These are phyloP conservation scores for Psilopsiagon aurifrons DNA, from an alignment of 2,113 vertebrate genomes.

Conservation along the genomic window DNA sequence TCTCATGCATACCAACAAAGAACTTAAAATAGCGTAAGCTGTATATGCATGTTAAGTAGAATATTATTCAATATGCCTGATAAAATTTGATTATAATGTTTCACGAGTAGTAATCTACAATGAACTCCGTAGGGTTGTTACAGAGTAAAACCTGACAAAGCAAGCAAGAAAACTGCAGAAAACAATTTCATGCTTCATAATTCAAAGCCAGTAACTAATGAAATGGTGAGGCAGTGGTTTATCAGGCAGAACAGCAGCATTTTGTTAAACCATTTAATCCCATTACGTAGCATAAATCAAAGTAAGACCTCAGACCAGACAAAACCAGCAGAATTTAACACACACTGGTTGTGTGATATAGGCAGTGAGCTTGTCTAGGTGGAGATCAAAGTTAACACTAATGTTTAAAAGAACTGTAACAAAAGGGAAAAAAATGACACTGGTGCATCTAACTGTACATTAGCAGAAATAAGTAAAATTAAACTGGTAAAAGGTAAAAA, in stretches of 20 bases:
- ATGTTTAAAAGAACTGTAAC: not conserved
- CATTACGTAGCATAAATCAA: not conserved
- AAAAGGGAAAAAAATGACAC: not conserved
- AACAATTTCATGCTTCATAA: not conserved
- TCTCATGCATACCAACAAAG: not conserved
- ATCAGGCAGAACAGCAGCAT: not conserved
- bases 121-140: not conserved
- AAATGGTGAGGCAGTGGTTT: not conserved
- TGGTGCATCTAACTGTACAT: not conserved
- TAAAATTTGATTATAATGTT: not conserved
- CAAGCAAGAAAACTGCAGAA: not conserved
- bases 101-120: not conserved
- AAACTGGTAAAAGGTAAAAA: not conserved
- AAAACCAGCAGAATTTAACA: not conserved
- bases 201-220: not conserved
- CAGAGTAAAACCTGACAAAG: not conserved
- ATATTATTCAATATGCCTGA: not conserved
- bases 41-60: not conserved
- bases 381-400: not conserved
- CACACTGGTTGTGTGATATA: rapidly evolving
- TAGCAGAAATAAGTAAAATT: not conserved
- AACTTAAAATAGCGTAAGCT: not conserved
- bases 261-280: not conserved
- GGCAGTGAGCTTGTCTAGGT: not conserved
- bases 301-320: not conserved